Evolutionary conservation across 2,797 vertebrate genomes (phyloP), one percentile per base, ranked within the genome.

Genomic region (Cheracebus regulus): DNA sequence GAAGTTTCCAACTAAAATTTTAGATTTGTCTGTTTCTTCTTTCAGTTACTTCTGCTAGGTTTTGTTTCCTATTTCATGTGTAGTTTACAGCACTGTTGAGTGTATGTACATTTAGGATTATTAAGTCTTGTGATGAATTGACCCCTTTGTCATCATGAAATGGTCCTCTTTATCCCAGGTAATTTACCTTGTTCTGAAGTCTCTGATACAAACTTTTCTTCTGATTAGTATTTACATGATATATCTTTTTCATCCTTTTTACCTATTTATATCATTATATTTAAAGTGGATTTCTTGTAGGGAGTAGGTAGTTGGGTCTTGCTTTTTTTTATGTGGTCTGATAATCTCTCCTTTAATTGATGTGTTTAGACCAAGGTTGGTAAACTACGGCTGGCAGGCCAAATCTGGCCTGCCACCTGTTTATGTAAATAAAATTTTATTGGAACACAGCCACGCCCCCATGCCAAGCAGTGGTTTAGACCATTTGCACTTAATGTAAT

Each of bases 371-470:
- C 6, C n/a, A 78, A 44, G 50, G 15, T 89, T 89, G 64, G 61
- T 41, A 76, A 50, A 70, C 15, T 76, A 1, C 64, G 82, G 4
- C 39, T 78, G 28, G 28, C 44, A 19, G 44, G 14, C n/a, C 33
- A 36, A 70, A 70, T 70, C 0, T 70, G 67, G n/a, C n/a, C 67
- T 70, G 67, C 28, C 44, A 33, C 28, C 75, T 95, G 26, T 86
- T 93, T 81, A 28, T 87, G 33, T 93, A 93, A 57, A n/a, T 96
- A 81, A 75, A 80, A 57, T 81, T 75, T 86, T 87, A 57, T 50
- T 76, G 82, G 75, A 72, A 57, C 26, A 76, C 10, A 72, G 14
- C 24, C 8, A 46, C 28, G 44, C 14, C 33, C 36, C 26, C 36
- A 50, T 78, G 57, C 30, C 14, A 87, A 82, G 67, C 1, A 2